Conservation (phyloP, 2,113 vertebrate genomes). For the Ceyx margarethae region DNA sequence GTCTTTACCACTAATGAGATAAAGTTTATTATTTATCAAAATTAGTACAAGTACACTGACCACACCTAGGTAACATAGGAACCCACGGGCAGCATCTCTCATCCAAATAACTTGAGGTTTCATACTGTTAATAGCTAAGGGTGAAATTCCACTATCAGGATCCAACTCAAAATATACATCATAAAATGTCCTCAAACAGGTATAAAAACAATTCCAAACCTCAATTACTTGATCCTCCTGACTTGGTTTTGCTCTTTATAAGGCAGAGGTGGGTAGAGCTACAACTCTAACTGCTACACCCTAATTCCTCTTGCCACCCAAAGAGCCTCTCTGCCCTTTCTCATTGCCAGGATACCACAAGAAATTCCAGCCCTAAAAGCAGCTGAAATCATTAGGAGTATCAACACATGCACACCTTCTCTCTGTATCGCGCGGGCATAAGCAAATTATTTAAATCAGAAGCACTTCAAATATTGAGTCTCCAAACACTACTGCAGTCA, state of each 20-base stretch:
- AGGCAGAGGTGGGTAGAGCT: background rate
- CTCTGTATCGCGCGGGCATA: too few species aligned
- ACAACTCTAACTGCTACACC: background rate
- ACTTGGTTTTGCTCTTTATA: background rate
- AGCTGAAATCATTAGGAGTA: background rate
- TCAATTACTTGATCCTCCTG: background rate
- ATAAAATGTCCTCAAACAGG: background rate
- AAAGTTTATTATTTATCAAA: too few species aligned
- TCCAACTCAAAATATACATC: background rate
- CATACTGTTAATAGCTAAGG: background rate
- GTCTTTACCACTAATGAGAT: background rate
- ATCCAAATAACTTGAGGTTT: background rate
- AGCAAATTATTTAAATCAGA: background rate
- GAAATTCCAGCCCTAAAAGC: background rate
- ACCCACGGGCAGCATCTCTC: background rate
- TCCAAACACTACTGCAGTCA: background rate
- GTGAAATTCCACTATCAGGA: background rate
- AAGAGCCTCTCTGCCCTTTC: background rate
- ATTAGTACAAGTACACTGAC: too few species aligned
- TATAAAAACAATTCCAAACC: background rate
- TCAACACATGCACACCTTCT: too few species aligned
- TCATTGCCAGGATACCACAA: background rate
- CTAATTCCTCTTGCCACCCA: fast-evolving
- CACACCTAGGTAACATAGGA: fast-evolving
- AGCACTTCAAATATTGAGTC: fast-evolving